Percentiles rank a stretch among this genome's conserved stretches.
These are phyloP conservation scores for Microctenopoma lineatum DNA, from an alignment of 2,797 vertebrate species.

Conservation along the genomic window DNA sequence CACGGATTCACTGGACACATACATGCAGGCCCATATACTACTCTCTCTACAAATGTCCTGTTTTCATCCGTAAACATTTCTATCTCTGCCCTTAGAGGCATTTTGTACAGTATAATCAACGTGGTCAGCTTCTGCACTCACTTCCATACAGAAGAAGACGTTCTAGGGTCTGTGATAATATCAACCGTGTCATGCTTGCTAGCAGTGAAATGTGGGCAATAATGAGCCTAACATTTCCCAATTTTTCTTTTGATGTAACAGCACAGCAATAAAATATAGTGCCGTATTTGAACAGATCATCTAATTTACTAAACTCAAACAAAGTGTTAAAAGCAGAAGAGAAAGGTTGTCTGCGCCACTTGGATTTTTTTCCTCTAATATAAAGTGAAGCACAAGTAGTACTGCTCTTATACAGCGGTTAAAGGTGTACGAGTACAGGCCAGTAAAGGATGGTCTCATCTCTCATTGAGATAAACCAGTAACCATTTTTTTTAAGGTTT, in stretches of 20 bases:
- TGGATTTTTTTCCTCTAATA: neutral
- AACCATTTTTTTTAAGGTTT: too few relatives aligned
- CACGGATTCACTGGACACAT: neutral
- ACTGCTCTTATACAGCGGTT: neutral
- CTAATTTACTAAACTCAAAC: conserved; percentile 12
- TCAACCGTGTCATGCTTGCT: conserved; percentile 30
- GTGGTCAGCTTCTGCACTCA: conserved; percentile 8
- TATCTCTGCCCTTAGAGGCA: neutral
- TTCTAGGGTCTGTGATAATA: conserved; percentile 25
- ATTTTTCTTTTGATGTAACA: conserved; percentile 53
- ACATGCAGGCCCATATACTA: neutral
- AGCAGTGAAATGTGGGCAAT: conserved; percentile 40
- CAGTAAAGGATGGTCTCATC: too few relatives aligned
- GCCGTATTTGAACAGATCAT: conserved; percentile 26
- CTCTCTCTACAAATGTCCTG: neutral
- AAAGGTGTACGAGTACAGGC: neutral
- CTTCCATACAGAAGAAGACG: conserved; percentile 31
- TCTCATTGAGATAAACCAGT: too few relatives aligned
- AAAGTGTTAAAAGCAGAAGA: conserved; percentile 9
- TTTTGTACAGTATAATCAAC: neutral
- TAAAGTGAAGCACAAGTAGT: neutral
- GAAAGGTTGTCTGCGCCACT: neutral
- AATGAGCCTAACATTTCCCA: conserved; percentile 41
- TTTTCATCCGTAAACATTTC: neutral
- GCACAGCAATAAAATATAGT: conserved; percentile 36